Evolutionary conservation across 2,888 invertebrate genomes (phyloP).

Genomic region (Meghimatium bilineatum): DNA sequence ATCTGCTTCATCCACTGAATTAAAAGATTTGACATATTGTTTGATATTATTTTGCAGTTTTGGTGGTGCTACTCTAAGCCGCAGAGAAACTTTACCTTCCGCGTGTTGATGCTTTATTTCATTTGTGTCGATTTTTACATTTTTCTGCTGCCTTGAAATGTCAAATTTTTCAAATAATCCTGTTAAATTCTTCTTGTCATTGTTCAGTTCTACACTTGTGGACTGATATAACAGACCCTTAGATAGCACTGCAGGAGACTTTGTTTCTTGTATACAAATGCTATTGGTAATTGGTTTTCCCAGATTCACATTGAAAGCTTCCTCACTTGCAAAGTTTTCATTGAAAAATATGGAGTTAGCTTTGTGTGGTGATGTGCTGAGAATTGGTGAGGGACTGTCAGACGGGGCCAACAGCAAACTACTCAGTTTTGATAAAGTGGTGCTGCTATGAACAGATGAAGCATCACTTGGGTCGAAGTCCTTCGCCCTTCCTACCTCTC

Average conservation of each 20-base stretch:
- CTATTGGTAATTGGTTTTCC: slow-evolving; percentile 13
- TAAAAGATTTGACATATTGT: slow-evolving; percentile 13
- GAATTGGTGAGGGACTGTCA: slow-evolving; percentile 43
- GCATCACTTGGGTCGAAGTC: slow-evolving; percentile 54
- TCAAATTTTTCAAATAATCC: slow-evolving; percentile 58
- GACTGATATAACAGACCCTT: slow-evolving; percentile 40
- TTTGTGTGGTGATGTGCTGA: slow-evolving; percentile 50
- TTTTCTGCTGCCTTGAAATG: slow-evolving; percentile 48
- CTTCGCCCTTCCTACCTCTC: slow-evolving; percentile 68
- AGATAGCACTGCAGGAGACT: slow-evolving; percentile 16
- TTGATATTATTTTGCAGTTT: slow-evolving; percentile 47
- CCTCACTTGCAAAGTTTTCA: slow-evolving; percentile 22
- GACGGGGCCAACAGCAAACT: slow-evolving; percentile 48
- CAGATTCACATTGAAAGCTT: background rate
- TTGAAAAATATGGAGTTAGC: slow-evolving; percentile 52
- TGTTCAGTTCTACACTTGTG: slow-evolving; percentile 29
- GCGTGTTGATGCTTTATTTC: slow-evolving; percentile 14
- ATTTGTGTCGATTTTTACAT: slow-evolving; percentile 12
- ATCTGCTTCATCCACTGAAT: slow-evolving; percentile 31
- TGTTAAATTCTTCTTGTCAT: slow-evolving; percentile 47
- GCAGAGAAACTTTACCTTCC: slow-evolving; percentile 42
- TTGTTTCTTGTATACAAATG: slow-evolving; percentile 39
- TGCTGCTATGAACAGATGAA: slow-evolving; percentile 18
- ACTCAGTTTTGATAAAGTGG: slow-evolving; percentile 42
- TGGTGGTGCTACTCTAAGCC: slow-evolving; percentile 39